A percentile compares a stretch with the other conserved stretches of the same genome.
Evolutionary conservation across 2,113 vertebrate genomes (phyloP).

Genomic region (Pseudonaja textilis): DNA sequence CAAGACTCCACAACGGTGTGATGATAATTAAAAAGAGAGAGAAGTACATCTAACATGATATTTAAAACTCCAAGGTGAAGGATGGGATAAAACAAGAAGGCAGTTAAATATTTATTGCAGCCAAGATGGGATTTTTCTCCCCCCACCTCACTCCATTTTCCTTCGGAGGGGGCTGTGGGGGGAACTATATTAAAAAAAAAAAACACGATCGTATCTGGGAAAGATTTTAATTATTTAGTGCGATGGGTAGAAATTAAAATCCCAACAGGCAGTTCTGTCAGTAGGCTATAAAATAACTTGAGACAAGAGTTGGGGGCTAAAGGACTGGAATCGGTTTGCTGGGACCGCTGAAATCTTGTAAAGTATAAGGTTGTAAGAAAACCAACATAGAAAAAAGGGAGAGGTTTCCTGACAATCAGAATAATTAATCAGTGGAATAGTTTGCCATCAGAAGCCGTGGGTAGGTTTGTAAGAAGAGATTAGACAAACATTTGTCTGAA

Average conservation of each 20-base stretch:
- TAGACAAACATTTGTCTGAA: too few relatives aligned
- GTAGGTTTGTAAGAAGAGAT: too few relatives aligned
- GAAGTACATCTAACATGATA: slow-evolving; percentile 53
- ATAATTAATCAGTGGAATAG: neutral
- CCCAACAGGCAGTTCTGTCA: slow-evolving; percentile 27
- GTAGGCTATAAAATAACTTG: slow-evolving; percentile 32
- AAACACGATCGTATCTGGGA: slow-evolving; percentile 36
- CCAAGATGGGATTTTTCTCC: neutral
- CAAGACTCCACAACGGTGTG: slow-evolving; percentile 11
- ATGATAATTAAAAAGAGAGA: slow-evolving; percentile 65
- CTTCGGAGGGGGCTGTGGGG: neutral
- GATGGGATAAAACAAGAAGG: slow-evolving; percentile 37
- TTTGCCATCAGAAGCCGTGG: too few relatives aligned
- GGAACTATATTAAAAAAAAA: slow-evolving; percentile 27
- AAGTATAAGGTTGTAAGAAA: neutral
- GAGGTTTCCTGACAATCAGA: neutral
- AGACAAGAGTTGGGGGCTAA: slow-evolving; percentile 24
- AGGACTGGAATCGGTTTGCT: neutral
- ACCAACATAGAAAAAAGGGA: neutral
- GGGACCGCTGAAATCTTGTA: neutral
- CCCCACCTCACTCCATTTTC: neutral
- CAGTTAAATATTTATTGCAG: slow-evolving; percentile 53
- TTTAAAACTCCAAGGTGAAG: slow-evolving; percentile 36
- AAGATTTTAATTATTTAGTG: slow-evolving; percentile 67
- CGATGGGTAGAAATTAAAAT: slow-evolving; percentile 22